phyloP scores from a whole-genome alignment of 2,797 vertebrate species.

The Sebastes iracundus region DNA sequence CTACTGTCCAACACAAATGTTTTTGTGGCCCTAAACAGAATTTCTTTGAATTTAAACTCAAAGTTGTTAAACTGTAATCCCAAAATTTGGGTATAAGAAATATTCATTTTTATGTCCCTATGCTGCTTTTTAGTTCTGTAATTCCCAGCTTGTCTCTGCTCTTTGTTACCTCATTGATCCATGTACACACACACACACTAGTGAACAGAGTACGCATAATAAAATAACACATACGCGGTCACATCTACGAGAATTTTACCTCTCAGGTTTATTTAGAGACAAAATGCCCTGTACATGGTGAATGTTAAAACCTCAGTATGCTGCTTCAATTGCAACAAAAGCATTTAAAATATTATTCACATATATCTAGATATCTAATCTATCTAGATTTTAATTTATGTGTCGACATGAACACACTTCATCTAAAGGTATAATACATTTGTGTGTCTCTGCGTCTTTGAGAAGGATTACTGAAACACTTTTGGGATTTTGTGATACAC shows the following conservation, averaged over 20 bases:
- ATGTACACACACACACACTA: not conserved
- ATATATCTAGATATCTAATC: not conserved
- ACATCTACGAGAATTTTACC: not conserved
- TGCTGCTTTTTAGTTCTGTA: not conserved
- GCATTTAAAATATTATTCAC: not conserved
- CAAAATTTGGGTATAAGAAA: not conserved
- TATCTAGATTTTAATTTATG: not conserved
- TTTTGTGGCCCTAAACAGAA: not conserved
- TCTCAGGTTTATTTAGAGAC: not conserved
- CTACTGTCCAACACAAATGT: not conserved
- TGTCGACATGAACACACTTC: not conserved
- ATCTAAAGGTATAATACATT: not conserved
- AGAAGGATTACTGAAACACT: slow-evolving; percentile 24
- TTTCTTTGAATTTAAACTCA: not conserved
- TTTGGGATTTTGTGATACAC: slow-evolving; percentile 17
- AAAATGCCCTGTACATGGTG: not conserved
- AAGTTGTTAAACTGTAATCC: not conserved
- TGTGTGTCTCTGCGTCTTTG: not conserved
- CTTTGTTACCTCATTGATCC: not conserved
- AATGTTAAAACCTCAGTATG: not conserved
- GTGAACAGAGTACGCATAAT: not conserved
- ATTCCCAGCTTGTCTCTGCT: not conserved
- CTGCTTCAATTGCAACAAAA: not conserved
- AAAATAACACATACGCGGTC: not conserved
- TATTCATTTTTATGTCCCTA: not conserved